Percentiles rank a stretch among this genome's conserved stretches.
Conservation (phyloP, 2,888 invertebrate species). For the Embidobia sp. region DNA sequence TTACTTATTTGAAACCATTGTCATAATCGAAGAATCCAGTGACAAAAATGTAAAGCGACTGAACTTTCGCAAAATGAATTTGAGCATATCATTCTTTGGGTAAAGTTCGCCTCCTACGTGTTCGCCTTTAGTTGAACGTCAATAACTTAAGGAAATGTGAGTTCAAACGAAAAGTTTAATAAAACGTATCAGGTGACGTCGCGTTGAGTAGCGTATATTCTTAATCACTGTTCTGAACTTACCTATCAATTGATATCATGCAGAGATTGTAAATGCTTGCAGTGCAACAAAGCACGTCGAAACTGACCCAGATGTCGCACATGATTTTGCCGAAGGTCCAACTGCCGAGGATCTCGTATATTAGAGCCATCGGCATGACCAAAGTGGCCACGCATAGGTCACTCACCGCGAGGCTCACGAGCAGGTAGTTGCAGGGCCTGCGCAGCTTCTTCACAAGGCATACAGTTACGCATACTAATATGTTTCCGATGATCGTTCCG, state of each 20-base stretch:
- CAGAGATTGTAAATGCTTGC: slow-evolving; percentile 99
- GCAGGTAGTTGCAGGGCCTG: slow-evolving; percentile 93
- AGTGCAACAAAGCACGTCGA: slow-evolving; percentile 98
- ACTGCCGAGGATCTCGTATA: slow-evolving; percentile 94
- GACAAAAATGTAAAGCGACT: too few relatives aligned
- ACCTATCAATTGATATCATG: slow-evolving; percentile 96
- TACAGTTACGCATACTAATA: slow-evolving; percentile 97
- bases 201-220: background rate
- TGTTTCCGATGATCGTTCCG: slow-evolving; percentile 93
- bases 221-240: slow-evolving; percentile 64
- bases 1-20: too few relatives aligned
- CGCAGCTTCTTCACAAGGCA: slow-evolving; percentile 95
- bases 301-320: slow-evolving; percentile 98
- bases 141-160: background rate
- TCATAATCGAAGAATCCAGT: too few relatives aligned
- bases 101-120: too few relatives aligned
- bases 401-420: slow-evolving; percentile 97
- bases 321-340: slow-evolving; percentile 97
- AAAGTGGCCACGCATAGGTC: slow-evolving; percentile 97
- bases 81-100: too few relatives aligned
- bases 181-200: slow-evolving; percentile 1
- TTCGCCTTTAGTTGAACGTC: too few relatives aligned
- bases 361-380: slow-evolving; percentile 98
- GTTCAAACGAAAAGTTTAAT: slow-evolving; percentile 8
- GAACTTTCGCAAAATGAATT: too few relatives aligned